phyloP scores from a whole-genome alignment of 2,113 vertebrate genomes.

The Pedionomus torquatus region DNA sequence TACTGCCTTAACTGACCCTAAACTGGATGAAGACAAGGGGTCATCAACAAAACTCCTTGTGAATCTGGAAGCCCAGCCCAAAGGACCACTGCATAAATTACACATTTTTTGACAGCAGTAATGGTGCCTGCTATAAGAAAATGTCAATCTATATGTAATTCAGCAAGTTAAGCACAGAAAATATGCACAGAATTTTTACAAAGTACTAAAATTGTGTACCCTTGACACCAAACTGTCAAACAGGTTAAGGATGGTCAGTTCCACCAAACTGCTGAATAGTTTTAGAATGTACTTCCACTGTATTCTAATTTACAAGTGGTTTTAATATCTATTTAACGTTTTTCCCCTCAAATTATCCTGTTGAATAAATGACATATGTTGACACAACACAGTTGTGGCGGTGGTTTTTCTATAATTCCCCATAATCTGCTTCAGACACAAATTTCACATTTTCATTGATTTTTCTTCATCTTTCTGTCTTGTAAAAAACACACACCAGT shows the following conservation, averaged over 20 bases:
- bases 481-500: neutral
- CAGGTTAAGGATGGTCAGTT: neutral
- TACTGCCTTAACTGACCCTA: neutral
- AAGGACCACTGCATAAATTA: neutral
- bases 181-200: neutral
- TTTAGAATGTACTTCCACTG: neutral
- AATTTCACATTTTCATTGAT: neutral
- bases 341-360: neutral
- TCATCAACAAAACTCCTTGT: neutral
- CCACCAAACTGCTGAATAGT: neutral
- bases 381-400: neutral
- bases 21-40: neutral
- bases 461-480: neutral
- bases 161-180: neutral
- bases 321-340: neutral
- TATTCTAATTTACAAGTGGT: neutral
- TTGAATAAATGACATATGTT: neutral
- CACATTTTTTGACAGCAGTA: neutral
- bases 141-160: rapidly evolving
- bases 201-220: neutral
- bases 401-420: neutral
- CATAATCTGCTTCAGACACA: neutral
- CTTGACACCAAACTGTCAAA: neutral
- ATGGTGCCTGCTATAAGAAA: neutral
- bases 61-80: neutral